Base-by-base conservation (phyloP, 1,140 invertebrate species). In the Eriocheir sinensis region DNA sequence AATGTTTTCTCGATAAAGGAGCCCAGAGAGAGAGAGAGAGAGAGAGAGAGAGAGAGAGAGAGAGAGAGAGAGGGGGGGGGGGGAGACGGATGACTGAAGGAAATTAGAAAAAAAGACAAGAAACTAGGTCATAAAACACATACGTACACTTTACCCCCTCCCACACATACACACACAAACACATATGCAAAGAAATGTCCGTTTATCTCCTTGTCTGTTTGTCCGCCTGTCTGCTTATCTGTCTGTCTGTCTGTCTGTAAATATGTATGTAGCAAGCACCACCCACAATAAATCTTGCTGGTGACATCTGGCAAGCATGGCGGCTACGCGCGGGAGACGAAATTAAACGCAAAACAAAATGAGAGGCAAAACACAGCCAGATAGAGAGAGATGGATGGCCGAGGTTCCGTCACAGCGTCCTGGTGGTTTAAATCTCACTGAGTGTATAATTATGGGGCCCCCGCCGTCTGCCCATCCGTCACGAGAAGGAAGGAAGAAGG, bases 401-500 rank as follows among this genome's bases (percentile, higher is more conserved):
- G n/a, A 21, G n/a, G 21, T n/a, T n/a, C 4, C 27, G 60, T 72
- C 60, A 72, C 60, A n/a, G 27, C 60, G 21, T 72, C n/a, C n/a
- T n/a, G 21, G n/a, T 21, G n/a, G 21, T 72, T 72, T 72, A 72
- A 72, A 72, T 72, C 60, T 72, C 27, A n/a, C 60, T 72, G 60
- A 72, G 27, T n/a, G 60, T 72, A 72, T 72, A 72, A 72, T 72
- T 72, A 72, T 72, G 21, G 60, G 6, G 21, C 21, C 21, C n/a
- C 60, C n/a, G 60, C n/a, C 60, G 60, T 72, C 12, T 72, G 60
- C 60, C n/a, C 60, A 72, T 72, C 60, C 60, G n/a, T 72, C 60
- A 72, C 60, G 60, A 12, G 60, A n/a, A 72, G 60, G 60, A 72
- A n/a, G 60, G n/a, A n/a, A n/a, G n/a, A n/a, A 72, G 60, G 12